Percentiles rank a stretch among this genome's conserved stretches.
These are phyloP conservation scores for Xerus rutilus DNA, from an alignment of 2,797 vertebrate genomes.

Conservation along the genomic window DNA sequence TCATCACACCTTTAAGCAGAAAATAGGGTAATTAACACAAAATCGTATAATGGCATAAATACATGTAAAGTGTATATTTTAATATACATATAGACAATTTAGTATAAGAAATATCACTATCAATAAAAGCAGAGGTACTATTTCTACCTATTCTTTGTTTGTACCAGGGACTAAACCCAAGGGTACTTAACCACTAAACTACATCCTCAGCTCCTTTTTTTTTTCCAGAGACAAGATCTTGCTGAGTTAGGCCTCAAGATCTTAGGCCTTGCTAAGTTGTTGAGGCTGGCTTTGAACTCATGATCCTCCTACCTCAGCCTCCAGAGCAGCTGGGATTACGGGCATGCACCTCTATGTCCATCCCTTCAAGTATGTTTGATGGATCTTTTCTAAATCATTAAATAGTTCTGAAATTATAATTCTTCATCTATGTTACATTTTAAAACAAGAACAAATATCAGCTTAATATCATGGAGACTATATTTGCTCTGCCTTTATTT, in stretches of 20 bases:
- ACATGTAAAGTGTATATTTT: not conserved
- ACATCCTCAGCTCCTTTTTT: too few species aligned
- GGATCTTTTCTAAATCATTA: not conserved
- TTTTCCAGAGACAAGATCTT: too few species aligned
- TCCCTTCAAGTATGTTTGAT: not conserved
- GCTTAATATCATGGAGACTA: not conserved
- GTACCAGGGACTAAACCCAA: too few species aligned
- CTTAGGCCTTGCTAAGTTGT: too few species aligned
- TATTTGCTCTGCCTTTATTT: conserved; percentile 12
- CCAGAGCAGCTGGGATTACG: too few species aligned
- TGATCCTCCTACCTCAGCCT: too few species aligned
- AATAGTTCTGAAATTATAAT: not conserved
- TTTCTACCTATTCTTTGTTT: not conserved
- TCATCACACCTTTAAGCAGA: not conserved
- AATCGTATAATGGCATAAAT: not conserved
- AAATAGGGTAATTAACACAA: not conserved
- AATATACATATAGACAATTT: not conserved
- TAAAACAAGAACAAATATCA: not conserved
- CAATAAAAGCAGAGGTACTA: not conserved
- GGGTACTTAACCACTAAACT: too few species aligned
- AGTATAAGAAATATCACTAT: not conserved
- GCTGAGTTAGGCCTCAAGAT: too few species aligned
- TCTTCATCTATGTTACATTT: not conserved
- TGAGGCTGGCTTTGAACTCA: too few species aligned
- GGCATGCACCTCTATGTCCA: too few species aligned